A percentile compares a stretch with the other conserved stretches of the same genome.
Conservation (phyloP, 1,140 invertebrate genomes). For the Drosophila neocordata region DNA sequence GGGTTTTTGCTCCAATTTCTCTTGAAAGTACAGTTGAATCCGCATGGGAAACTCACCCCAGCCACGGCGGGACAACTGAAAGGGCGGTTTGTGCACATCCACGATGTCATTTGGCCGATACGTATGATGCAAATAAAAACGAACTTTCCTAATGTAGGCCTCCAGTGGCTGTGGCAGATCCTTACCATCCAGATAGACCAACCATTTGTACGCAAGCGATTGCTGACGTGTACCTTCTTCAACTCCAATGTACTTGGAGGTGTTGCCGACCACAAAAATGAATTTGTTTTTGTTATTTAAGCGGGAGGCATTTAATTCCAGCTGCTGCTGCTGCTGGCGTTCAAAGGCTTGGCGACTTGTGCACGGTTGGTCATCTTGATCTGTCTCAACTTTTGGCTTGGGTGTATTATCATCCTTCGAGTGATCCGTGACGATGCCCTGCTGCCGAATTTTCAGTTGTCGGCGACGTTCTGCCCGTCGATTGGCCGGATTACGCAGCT, state of each 20-base stretch:
- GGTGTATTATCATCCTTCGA: constrained; percentile 34
- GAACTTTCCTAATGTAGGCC: constrained; percentile 88
- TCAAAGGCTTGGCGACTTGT: constrained; percentile 58
- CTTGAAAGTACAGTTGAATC: constrained; percentile 91
- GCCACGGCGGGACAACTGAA: constrained; percentile 91
- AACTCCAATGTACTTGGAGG: constrained; percentile 91
- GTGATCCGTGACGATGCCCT: constrained; percentile 76
- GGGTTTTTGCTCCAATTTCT: constrained; percentile 88
- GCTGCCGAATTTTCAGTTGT: constrained; percentile 57
- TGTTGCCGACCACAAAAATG: constrained; percentile 89
- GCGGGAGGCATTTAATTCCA: constrained; percentile 58
- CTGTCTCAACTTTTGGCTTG: not conserved
- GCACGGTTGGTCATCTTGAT: constrained; percentile 51
- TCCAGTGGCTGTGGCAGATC: constrained; percentile 85
- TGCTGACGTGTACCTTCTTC: constrained; percentile 79
- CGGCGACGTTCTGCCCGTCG: constrained; percentile 50
- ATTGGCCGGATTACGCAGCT: constrained; percentile 52
- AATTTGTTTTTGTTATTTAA: constrained; percentile 76
- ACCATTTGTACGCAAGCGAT: constrained; percentile 94
- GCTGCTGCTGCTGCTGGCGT: constrained; percentile 56
- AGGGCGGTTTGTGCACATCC: constrained; percentile 90
- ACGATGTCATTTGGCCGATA: constrained; percentile 95
- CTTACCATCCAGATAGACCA: constrained; percentile 89
- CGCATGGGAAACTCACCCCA: constrained; percentile 96
- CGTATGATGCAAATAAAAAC: constrained; percentile 92